Percentiles rank a stretch among this genome's conserved stretches.
phyloP scores from a whole-genome alignment of 2,113 vertebrate genomes.

The Taxidea taxus region DNA sequence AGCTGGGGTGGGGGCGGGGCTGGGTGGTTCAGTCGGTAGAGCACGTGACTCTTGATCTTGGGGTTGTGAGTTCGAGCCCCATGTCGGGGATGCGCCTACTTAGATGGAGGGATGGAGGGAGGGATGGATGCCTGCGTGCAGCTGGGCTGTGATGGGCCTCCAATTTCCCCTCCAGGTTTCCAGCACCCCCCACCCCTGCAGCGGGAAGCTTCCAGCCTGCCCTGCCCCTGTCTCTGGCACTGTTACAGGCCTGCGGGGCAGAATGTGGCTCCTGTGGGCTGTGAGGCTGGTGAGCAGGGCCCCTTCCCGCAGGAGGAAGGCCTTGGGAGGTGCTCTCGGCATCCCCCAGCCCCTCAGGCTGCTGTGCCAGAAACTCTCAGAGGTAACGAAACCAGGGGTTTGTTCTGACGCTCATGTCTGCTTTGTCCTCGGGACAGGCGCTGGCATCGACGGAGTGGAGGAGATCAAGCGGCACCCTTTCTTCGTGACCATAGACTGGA shows the following conservation, averaged over 20 bases:
- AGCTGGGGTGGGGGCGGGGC: too few relatives aligned
- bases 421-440: constrained; percentile 83
- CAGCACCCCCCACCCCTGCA: not conserved
- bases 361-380: not conserved
- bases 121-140: not conserved
- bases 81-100: not conserved
- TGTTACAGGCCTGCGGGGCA: not conserved
- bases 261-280: not conserved
- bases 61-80: not conserved
- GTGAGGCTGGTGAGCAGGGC: too few relatives aligned
- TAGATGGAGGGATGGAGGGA: not conserved
- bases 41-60: not conserved
- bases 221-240: not conserved
- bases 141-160: not conserved
- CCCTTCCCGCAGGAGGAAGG: not conserved
- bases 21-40: not conserved
- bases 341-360: accelerated
- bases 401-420: not conserved
- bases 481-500: constrained; percentile 95
- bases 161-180: accelerated
- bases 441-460: constrained; percentile 94
- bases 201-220: accelerated
- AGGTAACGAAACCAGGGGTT: not conserved
- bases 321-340: accelerated
- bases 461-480: constrained; percentile 96